phyloP scores from a whole-genome alignment of 2,888 invertebrate species.

The Sycophila texana region DNA sequence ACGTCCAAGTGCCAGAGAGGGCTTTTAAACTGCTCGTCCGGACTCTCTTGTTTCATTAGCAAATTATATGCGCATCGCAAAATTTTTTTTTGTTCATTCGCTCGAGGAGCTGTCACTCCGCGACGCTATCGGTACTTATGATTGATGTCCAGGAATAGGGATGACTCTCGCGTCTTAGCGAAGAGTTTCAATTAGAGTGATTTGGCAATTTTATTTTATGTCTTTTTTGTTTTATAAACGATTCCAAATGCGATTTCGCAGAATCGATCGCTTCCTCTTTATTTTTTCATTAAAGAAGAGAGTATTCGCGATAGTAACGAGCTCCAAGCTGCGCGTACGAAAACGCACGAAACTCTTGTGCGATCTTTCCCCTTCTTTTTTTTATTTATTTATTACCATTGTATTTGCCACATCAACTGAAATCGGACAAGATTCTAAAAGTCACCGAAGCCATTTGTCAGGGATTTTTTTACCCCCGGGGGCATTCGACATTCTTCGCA shows the following conservation, averaged over 20 bases:
- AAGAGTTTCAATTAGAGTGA: background rate
- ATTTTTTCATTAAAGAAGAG: no score
- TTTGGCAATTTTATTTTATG: no score
- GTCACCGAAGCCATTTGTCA: background rate
- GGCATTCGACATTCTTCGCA: slow-evolving; percentile 2
- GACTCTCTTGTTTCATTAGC: slow-evolving; percentile 37
- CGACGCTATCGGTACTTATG: slow-evolving; percentile 33
- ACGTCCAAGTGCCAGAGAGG: background rate
- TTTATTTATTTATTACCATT: background rate
- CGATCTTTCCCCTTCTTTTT: no score
- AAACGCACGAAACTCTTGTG: no score
- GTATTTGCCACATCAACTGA: background rate
- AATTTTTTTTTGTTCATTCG: slow-evolving; percentile 10
- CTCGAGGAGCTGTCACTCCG: slow-evolving; percentile 30
- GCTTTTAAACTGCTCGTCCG: slow-evolving; percentile 17
- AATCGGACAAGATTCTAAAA: background rate
- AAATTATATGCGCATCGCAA: slow-evolving; percentile 51
- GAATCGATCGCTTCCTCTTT: no score
- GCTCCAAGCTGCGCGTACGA: no score
- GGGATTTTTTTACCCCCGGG: background rate
- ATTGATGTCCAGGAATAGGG: slow-evolving; percentile 8
- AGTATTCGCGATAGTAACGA: no score
- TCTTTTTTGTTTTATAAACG: no score
- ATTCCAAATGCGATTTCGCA: no score
- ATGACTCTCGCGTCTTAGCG: no score